Evolutionary conservation across 2,113 vertebrate species (phyloP).

Genomic region (Corythornis vintsioides): DNA sequence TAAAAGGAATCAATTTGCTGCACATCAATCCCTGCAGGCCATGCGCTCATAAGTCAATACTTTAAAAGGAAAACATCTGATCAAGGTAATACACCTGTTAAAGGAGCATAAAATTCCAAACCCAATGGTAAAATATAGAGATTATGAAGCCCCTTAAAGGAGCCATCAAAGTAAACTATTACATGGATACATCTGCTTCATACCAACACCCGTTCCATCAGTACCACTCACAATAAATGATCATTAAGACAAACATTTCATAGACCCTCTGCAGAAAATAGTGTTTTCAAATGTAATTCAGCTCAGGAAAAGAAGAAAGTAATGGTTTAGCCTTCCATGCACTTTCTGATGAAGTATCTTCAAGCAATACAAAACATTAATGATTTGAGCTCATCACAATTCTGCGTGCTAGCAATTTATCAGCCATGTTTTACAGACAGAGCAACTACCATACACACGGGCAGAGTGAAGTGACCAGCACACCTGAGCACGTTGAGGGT

Average conservation of each 20-base stretch:
- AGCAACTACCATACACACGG: rapidly evolving
- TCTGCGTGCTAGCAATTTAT: background rate
- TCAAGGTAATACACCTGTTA: slow-evolving; percentile 79
- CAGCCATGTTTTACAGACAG: background rate
- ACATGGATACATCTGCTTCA: slow-evolving; percentile 77
- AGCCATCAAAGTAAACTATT: slow-evolving; percentile 80
- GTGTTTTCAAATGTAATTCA: slow-evolving; percentile 6
- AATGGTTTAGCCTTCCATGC: background rate
- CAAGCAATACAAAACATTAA: slow-evolving; percentile 12
- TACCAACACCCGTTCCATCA: slow-evolving; percentile 62
- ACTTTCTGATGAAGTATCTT: slow-evolving; percentile 5
- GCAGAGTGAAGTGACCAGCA: background rate
- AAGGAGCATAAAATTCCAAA: slow-evolving; percentile 75
- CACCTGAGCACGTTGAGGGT: background rate
- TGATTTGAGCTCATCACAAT: background rate
- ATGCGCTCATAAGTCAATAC: slow-evolving; percentile 81
- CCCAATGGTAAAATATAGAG: slow-evolving; percentile 80
- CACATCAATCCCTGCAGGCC: slow-evolving; percentile 75
- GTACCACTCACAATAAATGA: slow-evolving; percentile 74
- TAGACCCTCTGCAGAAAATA: slow-evolving; percentile 48
- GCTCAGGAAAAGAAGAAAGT: slow-evolving; percentile 41
- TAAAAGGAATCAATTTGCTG: slow-evolving; percentile 71
- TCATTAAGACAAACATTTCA: slow-evolving; percentile 75
- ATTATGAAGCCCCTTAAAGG: slow-evolving; percentile 80
- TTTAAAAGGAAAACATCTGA: slow-evolving; percentile 81